A percentile compares a stretch with the other conserved stretches of the same genome.
These are phyloP conservation scores for Chamaetylas fuelleborni DNA, from an alignment of 2,113 vertebrate species.

Conservation along the genomic window DNA sequence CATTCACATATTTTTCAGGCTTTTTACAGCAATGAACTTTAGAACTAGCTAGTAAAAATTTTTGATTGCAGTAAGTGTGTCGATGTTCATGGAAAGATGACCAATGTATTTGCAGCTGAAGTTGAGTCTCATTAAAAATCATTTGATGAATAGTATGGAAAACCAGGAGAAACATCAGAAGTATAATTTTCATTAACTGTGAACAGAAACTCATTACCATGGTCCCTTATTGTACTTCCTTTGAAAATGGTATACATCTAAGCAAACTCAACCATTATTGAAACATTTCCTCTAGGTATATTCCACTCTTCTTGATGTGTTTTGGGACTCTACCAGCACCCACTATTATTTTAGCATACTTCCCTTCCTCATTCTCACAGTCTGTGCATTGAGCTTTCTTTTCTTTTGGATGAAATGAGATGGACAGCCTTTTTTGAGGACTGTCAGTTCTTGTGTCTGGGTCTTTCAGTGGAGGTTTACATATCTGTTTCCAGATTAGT, in stretches of 20 bases:
- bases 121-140: not conserved
- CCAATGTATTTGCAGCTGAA: not conserved
- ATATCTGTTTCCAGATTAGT: not conserved
- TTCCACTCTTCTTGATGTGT: not conserved
- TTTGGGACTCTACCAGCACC: not conserved
- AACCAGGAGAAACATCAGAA: not conserved
- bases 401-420: not conserved
- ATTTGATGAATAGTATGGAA: not conserved
- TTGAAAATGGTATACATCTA: not conserved
- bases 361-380: not conserved
- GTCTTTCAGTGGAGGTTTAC: not conserved
- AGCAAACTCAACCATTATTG: not conserved
- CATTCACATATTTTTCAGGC: not conserved
- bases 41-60: not conserved
- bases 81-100: not conserved
- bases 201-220: not conserved
- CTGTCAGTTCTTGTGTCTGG: not conserved
- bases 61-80: not conserved
- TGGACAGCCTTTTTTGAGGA: not conserved
- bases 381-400: not conserved
- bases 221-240: not conserved
- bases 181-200: not conserved
- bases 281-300: not conserved
- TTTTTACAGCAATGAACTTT: not conserved
- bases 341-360: not conserved